Percentiles rank a stretch among this genome's conserved stretches.
Evolutionary conservation across 1,140 invertebrate species (phyloP).

Genomic region (Caenorhabditis tropicalis): DNA sequence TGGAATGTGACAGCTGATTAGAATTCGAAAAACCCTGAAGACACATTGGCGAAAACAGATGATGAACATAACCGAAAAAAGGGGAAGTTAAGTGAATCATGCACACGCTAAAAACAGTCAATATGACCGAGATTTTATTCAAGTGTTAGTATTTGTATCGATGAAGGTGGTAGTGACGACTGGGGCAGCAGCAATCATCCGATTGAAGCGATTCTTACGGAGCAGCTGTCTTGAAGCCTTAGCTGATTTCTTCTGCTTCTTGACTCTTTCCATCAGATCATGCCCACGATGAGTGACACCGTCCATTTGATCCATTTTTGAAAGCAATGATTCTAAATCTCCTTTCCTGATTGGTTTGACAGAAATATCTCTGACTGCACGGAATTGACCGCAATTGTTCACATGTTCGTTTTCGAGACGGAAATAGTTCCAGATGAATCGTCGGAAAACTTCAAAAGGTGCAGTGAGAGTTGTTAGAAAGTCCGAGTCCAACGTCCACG

Average conservation of each 20-base stretch:
- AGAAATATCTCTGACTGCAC: constrained; percentile 96
- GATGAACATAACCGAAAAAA: neutral
- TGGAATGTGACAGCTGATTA: neutral
- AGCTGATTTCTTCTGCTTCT: constrained; percentile 70
- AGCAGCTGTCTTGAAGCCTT: constrained; percentile 67
- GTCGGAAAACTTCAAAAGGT: constrained; percentile 91
- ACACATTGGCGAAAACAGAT: neutral
- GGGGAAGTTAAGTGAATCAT: constrained; percentile 22
- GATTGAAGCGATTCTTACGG: constrained; percentile 65
- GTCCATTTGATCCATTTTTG: constrained; percentile 68
- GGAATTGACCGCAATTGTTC: constrained; percentile 99
- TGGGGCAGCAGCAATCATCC: constrained; percentile 58
- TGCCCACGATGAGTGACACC: constrained; percentile 71
- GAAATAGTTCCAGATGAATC: constrained; percentile 99
- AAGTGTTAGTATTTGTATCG: constrained; percentile 47
- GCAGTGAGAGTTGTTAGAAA: constrained; percentile 87
- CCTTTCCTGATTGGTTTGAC: constrained; percentile 83
- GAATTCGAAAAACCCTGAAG: neutral
- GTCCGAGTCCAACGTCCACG: constrained; percentile 81
- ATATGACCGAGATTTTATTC: neutral
- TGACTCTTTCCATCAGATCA: constrained; percentile 68
- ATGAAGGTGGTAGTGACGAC: constrained; percentile 54
- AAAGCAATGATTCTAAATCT: constrained; percentile 63
- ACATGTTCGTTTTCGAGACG: constrained; percentile 98
- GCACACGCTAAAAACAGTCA: constrained; percentile 31